These are phyloP conservation scores for Tiliacea citrago DNA, from an alignment of 2,888 invertebrate genomes.

Conservation along the genomic window DNA sequence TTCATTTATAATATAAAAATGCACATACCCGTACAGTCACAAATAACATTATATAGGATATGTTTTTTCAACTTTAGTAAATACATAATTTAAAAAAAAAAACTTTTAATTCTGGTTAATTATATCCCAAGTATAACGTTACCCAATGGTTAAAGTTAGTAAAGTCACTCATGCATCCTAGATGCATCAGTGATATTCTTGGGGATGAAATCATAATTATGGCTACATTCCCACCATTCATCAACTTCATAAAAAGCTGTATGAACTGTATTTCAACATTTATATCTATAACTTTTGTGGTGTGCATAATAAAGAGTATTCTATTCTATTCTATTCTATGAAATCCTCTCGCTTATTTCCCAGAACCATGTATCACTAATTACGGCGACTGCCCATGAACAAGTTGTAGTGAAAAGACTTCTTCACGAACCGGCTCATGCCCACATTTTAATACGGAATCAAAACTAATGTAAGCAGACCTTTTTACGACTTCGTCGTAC, in stretches of 20 bases:
- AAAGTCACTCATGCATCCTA: neutral
- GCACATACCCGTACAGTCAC: neutral
- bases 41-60: neutral
- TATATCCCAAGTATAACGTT: neutral
- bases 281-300: too few species aligned
- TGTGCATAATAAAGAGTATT: too few species aligned
- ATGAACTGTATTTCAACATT: too few species aligned
- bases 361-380: neutral
- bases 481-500: neutral
- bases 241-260: neutral
- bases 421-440: neutral
- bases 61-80: neutral
- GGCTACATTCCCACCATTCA: neutral
- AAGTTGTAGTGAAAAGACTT: slow-evolving; percentile 2
- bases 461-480: slow-evolving; percentile 13
- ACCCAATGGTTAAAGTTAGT: neutral
- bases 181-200: neutral
- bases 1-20: neutral
- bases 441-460: slow-evolving; percentile 28
- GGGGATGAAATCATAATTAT: neutral
- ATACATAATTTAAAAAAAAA: too few species aligned
- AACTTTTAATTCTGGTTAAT: neutral
- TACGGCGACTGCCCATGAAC: neutral
- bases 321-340: too few species aligned
- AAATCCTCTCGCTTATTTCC: neutral